Evolutionary conservation across 2,888 invertebrate species (phyloP).

Genomic region (Aphodius granarius): DNA sequence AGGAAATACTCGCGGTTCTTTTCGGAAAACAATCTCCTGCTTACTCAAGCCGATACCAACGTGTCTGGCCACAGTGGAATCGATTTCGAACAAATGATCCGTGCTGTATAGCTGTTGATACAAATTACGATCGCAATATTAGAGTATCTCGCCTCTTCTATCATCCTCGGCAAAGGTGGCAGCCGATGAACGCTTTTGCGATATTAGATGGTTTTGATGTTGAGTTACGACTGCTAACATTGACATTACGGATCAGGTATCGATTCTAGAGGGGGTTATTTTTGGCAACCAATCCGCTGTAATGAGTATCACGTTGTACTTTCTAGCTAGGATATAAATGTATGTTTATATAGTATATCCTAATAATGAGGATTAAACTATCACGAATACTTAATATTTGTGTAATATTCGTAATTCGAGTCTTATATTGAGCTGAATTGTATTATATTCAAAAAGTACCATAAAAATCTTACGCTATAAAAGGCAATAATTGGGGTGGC

Average conservation of each 20-base stretch:
- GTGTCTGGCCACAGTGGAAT: not conserved
- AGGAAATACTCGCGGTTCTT: not conserved
- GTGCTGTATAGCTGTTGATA: not conserved
- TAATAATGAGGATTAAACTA: no score
- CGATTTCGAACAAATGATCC: not conserved
- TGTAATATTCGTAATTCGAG: no score
- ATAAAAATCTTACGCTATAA: no score
- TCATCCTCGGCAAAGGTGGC: not conserved
- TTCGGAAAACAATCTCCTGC: not conserved
- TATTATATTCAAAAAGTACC: no score
- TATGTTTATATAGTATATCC: no score
- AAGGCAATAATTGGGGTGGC: no score
- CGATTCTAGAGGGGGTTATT: not conserved
- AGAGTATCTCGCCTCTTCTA: not conserved
- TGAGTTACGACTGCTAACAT: not conserved
- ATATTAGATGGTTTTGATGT: not conserved
- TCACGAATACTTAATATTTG: no score
- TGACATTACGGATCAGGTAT: not conserved
- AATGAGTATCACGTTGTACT: not conserved
- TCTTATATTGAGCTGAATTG: no score
- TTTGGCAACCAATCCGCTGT: not conserved
- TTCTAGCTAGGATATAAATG: no score
- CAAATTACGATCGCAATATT: not conserved
- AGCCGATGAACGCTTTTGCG: not conserved
- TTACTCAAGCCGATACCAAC: not conserved